Evolutionary conservation across 2,113 vertebrate genomes (phyloP), one percentile per base, ranked within the genome.

Genomic region (Podarcis muralis): DNA sequence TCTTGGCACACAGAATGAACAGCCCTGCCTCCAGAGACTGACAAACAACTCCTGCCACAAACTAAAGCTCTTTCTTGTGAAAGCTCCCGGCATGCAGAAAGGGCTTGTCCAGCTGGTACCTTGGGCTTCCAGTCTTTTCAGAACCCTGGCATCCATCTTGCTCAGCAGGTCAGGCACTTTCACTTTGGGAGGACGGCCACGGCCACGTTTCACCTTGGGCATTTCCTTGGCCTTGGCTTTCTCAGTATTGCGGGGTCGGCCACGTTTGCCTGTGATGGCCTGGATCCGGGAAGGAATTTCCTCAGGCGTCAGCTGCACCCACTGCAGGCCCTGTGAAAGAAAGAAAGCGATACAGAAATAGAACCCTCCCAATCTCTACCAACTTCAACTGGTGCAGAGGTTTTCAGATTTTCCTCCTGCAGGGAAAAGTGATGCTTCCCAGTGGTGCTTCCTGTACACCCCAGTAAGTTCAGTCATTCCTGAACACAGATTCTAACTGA

Each of bases 231-330:
- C 25, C 57, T 97, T 97, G 25, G 79, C 30, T 87, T 96, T 97
- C 93, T 99, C 98, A 0, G 98, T 97, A 68, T 99, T 99, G n/a
- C 98, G 98, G 76, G 99, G 99, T 43, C 99, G 98, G 30, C 99
- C 99, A 0, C 98, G 97, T 76, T 98, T 98, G 87, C 99, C 98
- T 1, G 98, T 99, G 96, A 99, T 99, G 88, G 99, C 98, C 97
- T 98, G 98, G 95, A 99, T 99, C 94, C 98, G 98, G 0, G 98
- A 98, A 0, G 99, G 99, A 90, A 99, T 98, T 94, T 99, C 98
- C 89, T 99, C 98, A 25, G 98, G 97, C 66, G 97, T 98, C 93
- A 99, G 95, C 57, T 97, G 96, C 79, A 98, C 95, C 99, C 99
- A 99, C 88, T 98, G 97, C 92, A 94, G 53, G 12, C 98, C 99